A percentile compares a stretch with the other conserved stretches of the same genome.
Conservation (phyloP, 2,113 vertebrate genomes). For the Eubucco bourcierii region DNA sequence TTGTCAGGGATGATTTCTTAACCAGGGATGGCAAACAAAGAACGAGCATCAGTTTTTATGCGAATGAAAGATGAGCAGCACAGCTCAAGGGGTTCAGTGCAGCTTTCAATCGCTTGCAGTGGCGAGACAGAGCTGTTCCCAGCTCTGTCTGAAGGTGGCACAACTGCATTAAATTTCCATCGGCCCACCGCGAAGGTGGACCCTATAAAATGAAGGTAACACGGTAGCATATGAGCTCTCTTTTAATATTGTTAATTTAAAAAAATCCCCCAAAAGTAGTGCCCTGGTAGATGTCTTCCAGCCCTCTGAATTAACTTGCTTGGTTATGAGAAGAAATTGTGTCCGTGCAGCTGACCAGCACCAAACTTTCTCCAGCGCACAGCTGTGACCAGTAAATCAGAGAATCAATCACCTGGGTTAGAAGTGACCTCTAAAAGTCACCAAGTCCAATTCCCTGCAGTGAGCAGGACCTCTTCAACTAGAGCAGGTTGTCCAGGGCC, state of each 20-base stretch:
- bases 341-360: background rate
- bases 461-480: no score
- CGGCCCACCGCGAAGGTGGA: background rate
- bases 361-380: background rate
- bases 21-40: background rate
- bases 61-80: background rate
- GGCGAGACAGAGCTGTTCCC: background rate
- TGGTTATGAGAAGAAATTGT: background rate
- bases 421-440: no score
- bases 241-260: no score
- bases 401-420: no score
- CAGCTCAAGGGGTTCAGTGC: background rate
- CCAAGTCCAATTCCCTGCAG: no score
- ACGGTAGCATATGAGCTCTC: background rate
- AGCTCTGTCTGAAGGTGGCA: slow-evolving; percentile 30
- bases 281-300: background rate
- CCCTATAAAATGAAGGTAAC: background rate
- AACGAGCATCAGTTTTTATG: background rate
- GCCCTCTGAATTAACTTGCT: background rate
- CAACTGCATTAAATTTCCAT: background rate
- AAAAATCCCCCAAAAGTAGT: background rate
- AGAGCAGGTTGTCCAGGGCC: no score
- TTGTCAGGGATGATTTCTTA: background rate
- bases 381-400: background rate
- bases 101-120: background rate